These are phyloP conservation scores for Cyclophora albipunctata DNA, from an alignment of 2,888 invertebrate genomes.

Conservation along the genomic window DNA sequence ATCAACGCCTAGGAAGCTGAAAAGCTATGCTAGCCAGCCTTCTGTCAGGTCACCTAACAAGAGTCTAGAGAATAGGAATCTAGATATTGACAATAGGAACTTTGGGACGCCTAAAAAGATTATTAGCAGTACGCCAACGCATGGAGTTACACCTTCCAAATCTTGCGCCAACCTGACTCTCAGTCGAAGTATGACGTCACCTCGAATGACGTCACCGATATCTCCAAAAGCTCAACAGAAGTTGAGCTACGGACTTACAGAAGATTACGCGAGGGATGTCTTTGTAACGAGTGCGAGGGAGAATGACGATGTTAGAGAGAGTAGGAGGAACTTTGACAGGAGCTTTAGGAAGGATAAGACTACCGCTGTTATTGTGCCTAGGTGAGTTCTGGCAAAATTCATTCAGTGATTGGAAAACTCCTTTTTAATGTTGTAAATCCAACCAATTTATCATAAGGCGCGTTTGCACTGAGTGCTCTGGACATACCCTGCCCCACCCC, in stretches of 20 bases:
- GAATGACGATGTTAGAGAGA: slow-evolving; percentile 50
- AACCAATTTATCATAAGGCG: too few species aligned
- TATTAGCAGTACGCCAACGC: slow-evolving; percentile 59
- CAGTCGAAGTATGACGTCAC: slow-evolving; percentile 41
- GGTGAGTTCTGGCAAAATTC: slow-evolving; percentile 33
- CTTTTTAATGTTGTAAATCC: too few species aligned
- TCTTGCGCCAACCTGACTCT: slow-evolving; percentile 63
- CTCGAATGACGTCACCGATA: slow-evolving; percentile 49
- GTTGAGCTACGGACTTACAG: slow-evolving; percentile 62
- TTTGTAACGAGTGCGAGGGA: slow-evolving; percentile 62
- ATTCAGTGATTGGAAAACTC: background rate
- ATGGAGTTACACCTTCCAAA: slow-evolving; percentile 61
- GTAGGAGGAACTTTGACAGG: slow-evolving; percentile 43
- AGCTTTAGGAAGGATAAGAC: slow-evolving; percentile 50
- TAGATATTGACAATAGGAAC: slow-evolving; percentile 28
- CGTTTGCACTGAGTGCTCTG: too few species aligned
- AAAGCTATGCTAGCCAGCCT: slow-evolving; percentile 68
- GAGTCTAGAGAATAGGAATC: slow-evolving; percentile 16
- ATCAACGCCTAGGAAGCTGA: slow-evolving; percentile 81
- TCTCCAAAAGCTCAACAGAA: slow-evolving; percentile 76
- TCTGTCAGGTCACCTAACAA: slow-evolving; percentile 64
- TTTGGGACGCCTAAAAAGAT: slow-evolving; percentile 43
- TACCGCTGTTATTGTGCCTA: slow-evolving; percentile 69
- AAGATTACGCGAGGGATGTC: slow-evolving; percentile 52
- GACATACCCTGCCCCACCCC: too few species aligned